These are phyloP conservation scores for Lobophora halterata DNA, from an alignment of 2,888 invertebrate species.

Conservation along the genomic window DNA sequence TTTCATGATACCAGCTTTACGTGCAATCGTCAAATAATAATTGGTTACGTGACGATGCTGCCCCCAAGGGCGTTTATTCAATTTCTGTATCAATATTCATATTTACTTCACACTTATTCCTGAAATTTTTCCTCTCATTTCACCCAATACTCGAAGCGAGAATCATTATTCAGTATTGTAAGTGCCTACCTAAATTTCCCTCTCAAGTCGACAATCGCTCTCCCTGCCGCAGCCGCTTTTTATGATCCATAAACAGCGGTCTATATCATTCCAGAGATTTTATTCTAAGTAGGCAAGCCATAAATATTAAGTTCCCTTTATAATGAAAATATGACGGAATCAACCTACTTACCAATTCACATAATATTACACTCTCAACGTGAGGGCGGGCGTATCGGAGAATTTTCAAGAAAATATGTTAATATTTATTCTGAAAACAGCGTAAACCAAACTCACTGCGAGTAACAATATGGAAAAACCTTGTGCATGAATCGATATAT, in stretches of 20 bases:
- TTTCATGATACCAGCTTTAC: too few species aligned
- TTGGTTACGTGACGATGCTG: too few species aligned
- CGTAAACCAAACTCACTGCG: too few species aligned
- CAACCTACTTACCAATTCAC: slow-evolving; percentile 31
- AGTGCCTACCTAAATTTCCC: slow-evolving; percentile 43
- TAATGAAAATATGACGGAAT: slow-evolving; percentile 44
- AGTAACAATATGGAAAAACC: too few species aligned
- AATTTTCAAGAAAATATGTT: too few species aligned
- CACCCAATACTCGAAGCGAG: slow-evolving; percentile 39
- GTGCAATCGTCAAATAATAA: too few species aligned
- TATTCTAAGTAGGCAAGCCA: slow-evolving; percentile 43
- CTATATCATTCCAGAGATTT: slow-evolving; percentile 47
- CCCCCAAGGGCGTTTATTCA: too few species aligned
- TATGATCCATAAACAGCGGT: slow-evolving; percentile 50
- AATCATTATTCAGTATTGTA: slow-evolving; percentile 40
- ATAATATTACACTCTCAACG: slow-evolving; percentile 10
- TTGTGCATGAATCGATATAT: too few species aligned
- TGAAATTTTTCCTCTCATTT: slow-evolving; percentile 25
- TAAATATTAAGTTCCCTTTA: slow-evolving; percentile 44
- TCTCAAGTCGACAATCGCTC: slow-evolving; percentile 37
- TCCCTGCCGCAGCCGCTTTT: slow-evolving; percentile 39
- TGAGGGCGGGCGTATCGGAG: too few species aligned
- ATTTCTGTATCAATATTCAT: slow-evolving; percentile 8
- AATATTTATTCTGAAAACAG: too few species aligned
- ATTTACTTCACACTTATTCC: slow-evolving; percentile 12